phyloP scores from a whole-genome alignment of 1,140 invertebrate genomes.

The Leptoteleia sp. region DNA sequence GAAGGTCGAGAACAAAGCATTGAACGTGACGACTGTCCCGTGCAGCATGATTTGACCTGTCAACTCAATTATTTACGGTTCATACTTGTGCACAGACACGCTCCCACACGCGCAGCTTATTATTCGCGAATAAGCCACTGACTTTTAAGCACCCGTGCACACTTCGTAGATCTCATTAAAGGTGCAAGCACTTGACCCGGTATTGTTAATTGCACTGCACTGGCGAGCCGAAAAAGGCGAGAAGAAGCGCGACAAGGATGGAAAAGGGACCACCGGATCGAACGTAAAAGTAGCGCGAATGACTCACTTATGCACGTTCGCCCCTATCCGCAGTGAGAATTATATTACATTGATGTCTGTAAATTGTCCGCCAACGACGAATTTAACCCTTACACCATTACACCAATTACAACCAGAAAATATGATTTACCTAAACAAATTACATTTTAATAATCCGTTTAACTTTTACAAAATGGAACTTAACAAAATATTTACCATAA shows the following conservation, averaged over 20 bases:
- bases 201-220: constrained; percentile 73
- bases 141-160: constrained; percentile 65
- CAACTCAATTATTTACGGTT: constrained; percentile 54
- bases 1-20: constrained; percentile 29
- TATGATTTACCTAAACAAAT: too few species aligned
- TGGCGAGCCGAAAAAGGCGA: constrained; percentile 53
- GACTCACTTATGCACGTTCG: constrained; percentile 75
- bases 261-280: constrained; percentile 62
- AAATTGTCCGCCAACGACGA: constrained; percentile 20
- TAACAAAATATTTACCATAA: too few species aligned
- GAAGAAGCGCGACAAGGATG: constrained; percentile 46
- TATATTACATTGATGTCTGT: constrained; percentile 21
- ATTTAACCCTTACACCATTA: constrained; percentile 21
- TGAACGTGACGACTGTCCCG: constrained; percentile 27
- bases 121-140: constrained; percentile 65
- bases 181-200: constrained; percentile 71
- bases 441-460: too few species aligned
- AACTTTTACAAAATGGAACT: too few species aligned
- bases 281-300: constrained; percentile 68
- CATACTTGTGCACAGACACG: constrained; percentile 32
- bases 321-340: constrained; percentile 32
- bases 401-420: too few species aligned
- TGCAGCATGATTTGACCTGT: constrained; percentile 51
- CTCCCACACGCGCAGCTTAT: constrained; percentile 52
- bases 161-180: constrained; percentile 72